Evolutionary conservation across 2,797 vertebrate genomes (phyloP).

Genomic region (Knipowitschia caucasica): DNA sequence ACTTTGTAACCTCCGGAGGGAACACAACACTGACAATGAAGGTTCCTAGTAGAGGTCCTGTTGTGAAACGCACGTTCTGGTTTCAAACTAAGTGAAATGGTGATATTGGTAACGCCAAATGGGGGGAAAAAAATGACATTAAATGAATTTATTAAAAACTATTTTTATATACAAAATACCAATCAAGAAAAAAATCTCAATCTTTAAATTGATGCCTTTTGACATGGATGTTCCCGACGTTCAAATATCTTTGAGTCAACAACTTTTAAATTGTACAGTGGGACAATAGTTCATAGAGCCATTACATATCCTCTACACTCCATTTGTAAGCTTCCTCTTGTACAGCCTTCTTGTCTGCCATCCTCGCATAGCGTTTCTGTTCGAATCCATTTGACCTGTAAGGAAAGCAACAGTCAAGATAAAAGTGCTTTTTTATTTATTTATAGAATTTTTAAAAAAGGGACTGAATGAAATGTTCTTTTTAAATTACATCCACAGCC

Average conservation of each 20-base stretch:
- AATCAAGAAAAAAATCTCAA: too few species aligned
- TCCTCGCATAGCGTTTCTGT: conserved; percentile 85
- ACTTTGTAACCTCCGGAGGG: conserved; percentile 44
- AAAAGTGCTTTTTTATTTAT: too few species aligned
- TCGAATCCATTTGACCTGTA: conserved; percentile 95
- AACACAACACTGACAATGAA: conserved; percentile 15
- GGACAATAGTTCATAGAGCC: background rate
- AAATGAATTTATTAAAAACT: too few species aligned
- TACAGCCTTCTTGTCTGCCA: conserved; percentile 87
- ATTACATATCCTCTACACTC: conserved; percentile 97
- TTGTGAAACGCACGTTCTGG: background rate
- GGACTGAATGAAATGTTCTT: too few species aligned
- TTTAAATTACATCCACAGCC: too few species aligned
- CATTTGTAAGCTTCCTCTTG: conserved; percentile 95
- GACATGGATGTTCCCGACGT: background rate
- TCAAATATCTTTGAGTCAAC: too few species aligned
- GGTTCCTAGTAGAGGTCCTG: conserved; percentile 27
- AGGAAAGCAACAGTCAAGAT: background rate
- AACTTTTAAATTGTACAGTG: conserved; percentile 16
- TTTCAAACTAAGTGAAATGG: too few species aligned
- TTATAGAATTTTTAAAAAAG: too few species aligned
- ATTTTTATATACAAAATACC: conserved; percentile 20
- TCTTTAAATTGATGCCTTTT: too few species aligned
- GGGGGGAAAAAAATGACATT: too few species aligned
- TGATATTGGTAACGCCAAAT: too few species aligned